A percentile compares a stretch with the other conserved stretches of the same genome.
These are phyloP conservation scores for Paramormyrops hopkinsi DNA, from an alignment of 2,797 vertebrate species.

Conservation along the genomic window DNA sequence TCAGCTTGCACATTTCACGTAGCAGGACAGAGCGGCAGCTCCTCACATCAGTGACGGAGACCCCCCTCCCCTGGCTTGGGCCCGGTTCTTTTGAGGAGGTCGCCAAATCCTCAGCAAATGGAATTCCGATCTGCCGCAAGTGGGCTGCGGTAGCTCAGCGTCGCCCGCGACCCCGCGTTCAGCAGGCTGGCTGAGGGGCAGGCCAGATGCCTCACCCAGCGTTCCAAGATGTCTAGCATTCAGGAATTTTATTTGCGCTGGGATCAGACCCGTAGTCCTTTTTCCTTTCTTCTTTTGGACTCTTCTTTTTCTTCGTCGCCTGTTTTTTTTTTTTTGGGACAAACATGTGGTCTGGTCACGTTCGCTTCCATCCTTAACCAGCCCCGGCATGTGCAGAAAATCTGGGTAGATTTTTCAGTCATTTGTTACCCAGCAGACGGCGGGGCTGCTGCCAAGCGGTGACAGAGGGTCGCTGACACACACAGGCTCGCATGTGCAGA, in stretches of 20 bases:
- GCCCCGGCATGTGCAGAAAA: slow-evolving; percentile 49
- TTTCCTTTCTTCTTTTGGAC: slow-evolving; percentile 9
- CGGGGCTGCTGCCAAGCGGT: slow-evolving; percentile 48
- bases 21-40: neutral
- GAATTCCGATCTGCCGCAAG: slow-evolving; percentile 24
- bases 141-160: slow-evolving; percentile 38
- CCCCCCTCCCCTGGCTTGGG: neutral
- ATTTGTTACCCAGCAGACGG: slow-evolving; percentile 51
- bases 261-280: slow-evolving; percentile 33
- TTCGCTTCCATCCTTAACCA: slow-evolving; percentile 35
- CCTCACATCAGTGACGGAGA: neutral
- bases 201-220: slow-evolving; percentile 48
- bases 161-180: slow-evolving; percentile 51
- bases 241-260: slow-evolving; percentile 45
- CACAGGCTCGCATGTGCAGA: slow-evolving; percentile 52
- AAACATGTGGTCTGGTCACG: slow-evolving; percentile 51
- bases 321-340: slow-evolving; percentile 27
- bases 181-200: slow-evolving; percentile 47
- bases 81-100: slow-evolving; percentile 7
- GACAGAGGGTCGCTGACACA: slow-evolving; percentile 52
- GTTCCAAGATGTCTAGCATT: slow-evolving; percentile 48
- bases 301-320: neutral
- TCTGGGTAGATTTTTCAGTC: slow-evolving; percentile 45
- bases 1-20: neutral
- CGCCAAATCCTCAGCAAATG: slow-evolving; percentile 29